phyloP scores from a whole-genome alignment of 64 coral and sea anemone genomes.

The Stylophora pistillata region DNA sequence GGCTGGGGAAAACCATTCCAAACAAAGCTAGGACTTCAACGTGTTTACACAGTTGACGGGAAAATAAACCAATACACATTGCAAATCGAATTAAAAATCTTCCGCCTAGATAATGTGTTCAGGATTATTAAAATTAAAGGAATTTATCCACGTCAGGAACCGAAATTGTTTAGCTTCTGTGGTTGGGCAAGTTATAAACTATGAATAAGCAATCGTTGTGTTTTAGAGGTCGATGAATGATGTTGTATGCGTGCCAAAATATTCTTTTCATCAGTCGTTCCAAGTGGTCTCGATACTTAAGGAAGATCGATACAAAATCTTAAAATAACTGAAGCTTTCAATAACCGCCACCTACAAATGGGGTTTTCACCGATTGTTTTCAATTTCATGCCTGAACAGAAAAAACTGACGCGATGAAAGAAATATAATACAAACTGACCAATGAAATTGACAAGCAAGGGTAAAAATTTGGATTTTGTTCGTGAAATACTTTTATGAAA shows the following conservation, averaged over 20 bases:
- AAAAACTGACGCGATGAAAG: background rate
- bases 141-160: background rate
- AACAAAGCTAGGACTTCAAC: background rate
- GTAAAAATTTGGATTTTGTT: background rate
- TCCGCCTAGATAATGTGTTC: background rate
- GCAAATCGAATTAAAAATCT: slow-evolving; percentile 3
- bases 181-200: slow-evolving; percentile 9
- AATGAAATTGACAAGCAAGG: background rate
- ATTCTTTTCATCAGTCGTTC: background rate
- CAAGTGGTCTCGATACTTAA: no score
- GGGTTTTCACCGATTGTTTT: no score
- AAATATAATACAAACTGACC: background rate
- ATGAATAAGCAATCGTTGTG: background rate
- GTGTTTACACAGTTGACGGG: background rate
- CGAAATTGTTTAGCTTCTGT: slow-evolving; percentile 4
- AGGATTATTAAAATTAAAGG: background rate
- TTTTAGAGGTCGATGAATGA: background rate
- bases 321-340: no score
- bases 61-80: background rate
- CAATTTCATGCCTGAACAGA: background rate
- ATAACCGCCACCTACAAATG: no score
- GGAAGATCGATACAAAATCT: no score
- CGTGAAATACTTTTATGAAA: background rate
- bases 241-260: no score
- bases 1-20: background rate